Percentiles rank a stretch among this genome's conserved stretches.
phyloP scores from a whole-genome alignment of 2,113 vertebrate genomes.

The Alligator sinensis region DNA sequence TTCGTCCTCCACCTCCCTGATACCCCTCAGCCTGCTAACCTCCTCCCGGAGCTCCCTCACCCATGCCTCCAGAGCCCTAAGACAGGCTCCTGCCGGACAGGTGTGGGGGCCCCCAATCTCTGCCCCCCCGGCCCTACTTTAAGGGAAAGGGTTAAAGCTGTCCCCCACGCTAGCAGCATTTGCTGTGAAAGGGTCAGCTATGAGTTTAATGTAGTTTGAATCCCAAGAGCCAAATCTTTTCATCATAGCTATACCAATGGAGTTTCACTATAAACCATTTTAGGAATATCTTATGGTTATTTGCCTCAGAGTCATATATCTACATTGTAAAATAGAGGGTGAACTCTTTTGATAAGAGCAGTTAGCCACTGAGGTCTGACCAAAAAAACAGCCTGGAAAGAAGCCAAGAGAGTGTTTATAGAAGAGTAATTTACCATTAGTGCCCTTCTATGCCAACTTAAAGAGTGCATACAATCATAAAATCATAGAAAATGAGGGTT shows the following conservation, averaged over 20 bases:
- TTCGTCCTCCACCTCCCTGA: too few species aligned
- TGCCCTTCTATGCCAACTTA: neutral
- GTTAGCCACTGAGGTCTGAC: too few species aligned
- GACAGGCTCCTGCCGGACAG: too few species aligned
- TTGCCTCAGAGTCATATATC: neutral
- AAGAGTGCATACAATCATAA: neutral
- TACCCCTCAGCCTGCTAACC: too few species aligned
- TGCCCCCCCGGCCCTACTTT: too few species aligned
- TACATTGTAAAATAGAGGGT: neutral
- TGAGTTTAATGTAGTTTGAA: neutral
- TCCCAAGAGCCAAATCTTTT: neutral
- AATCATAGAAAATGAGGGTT: too few species aligned
- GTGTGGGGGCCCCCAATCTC: too few species aligned
- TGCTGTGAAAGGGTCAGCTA: neutral
- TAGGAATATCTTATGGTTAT: neutral
- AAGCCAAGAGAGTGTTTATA: neutral
- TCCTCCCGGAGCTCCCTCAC: too few species aligned
- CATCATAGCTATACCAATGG: neutral
- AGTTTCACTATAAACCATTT: neutral
- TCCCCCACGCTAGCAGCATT: too few species aligned
- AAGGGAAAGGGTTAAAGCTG: too few species aligned
- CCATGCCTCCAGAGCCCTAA: too few species aligned
- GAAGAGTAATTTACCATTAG: neutral
- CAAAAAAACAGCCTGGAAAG: too few species aligned
- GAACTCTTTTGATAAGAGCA: neutral